These are phyloP conservation scores for Ceraclea dissimilis DNA, from an alignment of 2,888 invertebrate genomes.

Conservation along the genomic window DNA sequence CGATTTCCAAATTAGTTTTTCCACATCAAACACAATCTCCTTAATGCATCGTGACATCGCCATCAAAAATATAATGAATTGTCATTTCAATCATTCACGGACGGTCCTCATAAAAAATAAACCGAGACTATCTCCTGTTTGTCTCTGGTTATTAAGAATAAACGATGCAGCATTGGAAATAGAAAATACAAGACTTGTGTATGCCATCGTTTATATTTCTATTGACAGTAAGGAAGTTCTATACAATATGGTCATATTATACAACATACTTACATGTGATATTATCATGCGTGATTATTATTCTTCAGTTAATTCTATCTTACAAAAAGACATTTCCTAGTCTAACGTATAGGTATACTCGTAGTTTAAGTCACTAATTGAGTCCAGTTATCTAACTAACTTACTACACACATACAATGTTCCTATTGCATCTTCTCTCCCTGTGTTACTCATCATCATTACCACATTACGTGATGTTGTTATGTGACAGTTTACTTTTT, in stretches of 20 bases:
- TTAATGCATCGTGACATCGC: too few relatives aligned
- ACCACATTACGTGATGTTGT: too few relatives aligned
- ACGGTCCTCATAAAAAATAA: neutral
- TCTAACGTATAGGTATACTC: neutral
- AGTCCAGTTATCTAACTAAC: neutral
- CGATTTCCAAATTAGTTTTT: too few relatives aligned
- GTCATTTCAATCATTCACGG: too few relatives aligned
- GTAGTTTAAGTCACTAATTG: neutral
- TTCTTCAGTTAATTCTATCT: too few relatives aligned
- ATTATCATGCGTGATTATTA: neutral
- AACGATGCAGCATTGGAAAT: too few relatives aligned
- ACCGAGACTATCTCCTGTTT: neutral
- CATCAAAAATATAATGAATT: too few relatives aligned
- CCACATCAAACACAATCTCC: too few relatives aligned
- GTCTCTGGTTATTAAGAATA: neutral
- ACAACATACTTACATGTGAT: neutral
- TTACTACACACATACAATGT: too few relatives aligned
- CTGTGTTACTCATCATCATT: too few relatives aligned
- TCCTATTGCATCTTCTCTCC: neutral
- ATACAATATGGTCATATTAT: neutral
- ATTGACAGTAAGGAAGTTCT: neutral
- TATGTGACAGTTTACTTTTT: too few relatives aligned
- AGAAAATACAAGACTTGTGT: neutral
- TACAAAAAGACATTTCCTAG: neutral
- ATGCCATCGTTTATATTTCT: neutral